Base-by-base conservation (phyloP, 2,888 invertebrate species). In the Julus scanicus region DNA sequence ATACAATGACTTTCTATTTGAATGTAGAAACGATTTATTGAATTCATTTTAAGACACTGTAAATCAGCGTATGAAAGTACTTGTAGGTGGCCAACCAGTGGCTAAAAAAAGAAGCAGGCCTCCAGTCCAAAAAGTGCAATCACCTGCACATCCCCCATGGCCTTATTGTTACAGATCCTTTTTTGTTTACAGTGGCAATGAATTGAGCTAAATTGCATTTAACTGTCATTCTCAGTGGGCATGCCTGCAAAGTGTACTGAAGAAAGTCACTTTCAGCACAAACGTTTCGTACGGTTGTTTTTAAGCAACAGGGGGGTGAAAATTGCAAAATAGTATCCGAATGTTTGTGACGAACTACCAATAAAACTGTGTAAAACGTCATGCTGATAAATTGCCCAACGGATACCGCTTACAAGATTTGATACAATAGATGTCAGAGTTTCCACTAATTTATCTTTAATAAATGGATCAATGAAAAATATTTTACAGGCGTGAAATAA, bases 121-220 rank as follows among this genome's bases (percentile, higher is more conserved):
- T 63, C 63, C 29, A 71, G 71, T 71, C 71, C 71, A 80, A 80
- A 80, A 80, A 80, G 37, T 37, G 80, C 80, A 80, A 80, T 80
- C 80, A 80, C 80, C 80, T 80, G 80, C 5, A 15, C 37, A 80
- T 80, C 80, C 80, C 71, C 37, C 80, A 80, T 80, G 37, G 80
- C 80, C 37, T 80, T 80, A 37, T 80, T 80, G 37, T 80, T 29
- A 80, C 37, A 37, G 29, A 29, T 37, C 9, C 80, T 80, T 80
- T 80, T 80, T 80, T 37, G 11, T 29, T 37, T 80, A 63, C 63
- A 20, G 63, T 20, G 63, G 29, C 37, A 37, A 80, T 80, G 80
- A 80, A 80, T 80, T 80, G 80, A 80, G 37, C 80, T 37, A 80
- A 80, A 80, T 80, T 80, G 80, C 80, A 80, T 80, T 80, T 80